phyloP scores from a whole-genome alignment of 2,888 invertebrate species.

The Zygothrica quintamaculata region DNA sequence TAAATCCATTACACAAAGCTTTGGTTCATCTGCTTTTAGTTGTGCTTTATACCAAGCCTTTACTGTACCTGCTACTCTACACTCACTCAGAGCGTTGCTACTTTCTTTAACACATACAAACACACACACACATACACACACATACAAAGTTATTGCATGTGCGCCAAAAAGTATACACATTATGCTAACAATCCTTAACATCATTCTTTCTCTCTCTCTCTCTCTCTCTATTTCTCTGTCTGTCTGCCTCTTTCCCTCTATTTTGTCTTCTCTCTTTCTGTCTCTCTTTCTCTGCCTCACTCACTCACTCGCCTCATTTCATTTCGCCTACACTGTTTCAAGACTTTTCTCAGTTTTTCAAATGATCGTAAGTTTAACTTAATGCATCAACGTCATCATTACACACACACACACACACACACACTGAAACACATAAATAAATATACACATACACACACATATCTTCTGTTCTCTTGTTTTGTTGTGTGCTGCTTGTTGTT shows the following conservation, averaged over 20 bases:
- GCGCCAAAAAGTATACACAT: too few species aligned
- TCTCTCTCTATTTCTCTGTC: background rate
- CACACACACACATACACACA: too few species aligned
- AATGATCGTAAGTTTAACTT: slow-evolving; percentile 11
- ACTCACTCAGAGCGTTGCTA: slow-evolving; percentile 21
- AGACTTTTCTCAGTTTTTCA: slow-evolving; percentile 5
- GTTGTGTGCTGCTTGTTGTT: slow-evolving; percentile 77
- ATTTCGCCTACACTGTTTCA: slow-evolving; percentile 16
- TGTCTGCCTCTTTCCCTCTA: slow-evolving; percentile 23
- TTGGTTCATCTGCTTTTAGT: slow-evolving; percentile 34
- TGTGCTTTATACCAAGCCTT: slow-evolving; percentile 20
- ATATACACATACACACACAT: slow-evolving; percentile 10
- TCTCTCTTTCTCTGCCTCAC: background rate
- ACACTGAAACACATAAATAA: slow-evolving; percentile 9
- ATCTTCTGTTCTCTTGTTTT: slow-evolving; percentile 44
- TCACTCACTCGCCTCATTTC: slow-evolving; percentile 43
- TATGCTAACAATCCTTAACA: background rate
- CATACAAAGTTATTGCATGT: slow-evolving; percentile 56
- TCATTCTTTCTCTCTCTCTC: background rate
- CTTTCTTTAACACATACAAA: slow-evolving; percentile 28
- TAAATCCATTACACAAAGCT: slow-evolving; percentile 9
- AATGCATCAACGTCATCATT: background rate
- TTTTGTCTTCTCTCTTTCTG: too few species aligned
- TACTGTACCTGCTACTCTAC: slow-evolving; percentile 15
- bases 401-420: slow-evolving; percentile 7